A percentile compares a stretch with the other conserved stretches of the same genome.
Conservation (phyloP, 2,113 vertebrate species). For the Nesoenas mayeri region DNA sequence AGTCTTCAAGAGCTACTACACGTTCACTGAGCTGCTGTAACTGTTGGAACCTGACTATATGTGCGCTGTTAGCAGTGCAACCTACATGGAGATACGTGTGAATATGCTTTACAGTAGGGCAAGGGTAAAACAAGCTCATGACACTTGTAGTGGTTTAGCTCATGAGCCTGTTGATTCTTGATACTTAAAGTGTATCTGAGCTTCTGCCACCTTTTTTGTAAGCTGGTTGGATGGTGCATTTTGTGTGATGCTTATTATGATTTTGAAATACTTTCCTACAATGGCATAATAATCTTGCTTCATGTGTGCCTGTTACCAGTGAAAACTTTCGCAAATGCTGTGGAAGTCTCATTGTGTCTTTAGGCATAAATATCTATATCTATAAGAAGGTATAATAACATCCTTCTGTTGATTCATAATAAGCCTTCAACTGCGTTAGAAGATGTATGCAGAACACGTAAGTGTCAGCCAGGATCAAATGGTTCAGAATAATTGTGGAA, state of each 20-base stretch:
- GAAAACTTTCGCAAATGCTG: neutral
- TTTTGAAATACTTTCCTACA: neutral
- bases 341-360: neutral
- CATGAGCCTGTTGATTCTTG: neutral
- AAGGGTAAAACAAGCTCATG: neutral
- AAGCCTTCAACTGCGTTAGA: neutral
- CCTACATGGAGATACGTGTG: neutral
- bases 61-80: neutral
- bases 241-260: accelerated
- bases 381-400: no score
- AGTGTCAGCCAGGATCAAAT: neutral
- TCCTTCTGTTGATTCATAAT: neutral
- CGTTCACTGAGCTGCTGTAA: neutral
- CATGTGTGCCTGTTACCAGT: neutral
- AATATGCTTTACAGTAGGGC: neutral
- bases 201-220: neutral
- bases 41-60: neutral
- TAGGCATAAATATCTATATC: neutral
- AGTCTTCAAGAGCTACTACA: neutral
- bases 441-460: neutral
- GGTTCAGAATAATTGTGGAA: neutral
- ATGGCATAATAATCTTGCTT: neutral
- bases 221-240: neutral
- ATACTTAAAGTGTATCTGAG: neutral
- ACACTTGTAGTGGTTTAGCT: neutral